Base-by-base conservation (phyloP, 2,888 invertebrate genomes). In the Glyphotaelius pellucidus region DNA sequence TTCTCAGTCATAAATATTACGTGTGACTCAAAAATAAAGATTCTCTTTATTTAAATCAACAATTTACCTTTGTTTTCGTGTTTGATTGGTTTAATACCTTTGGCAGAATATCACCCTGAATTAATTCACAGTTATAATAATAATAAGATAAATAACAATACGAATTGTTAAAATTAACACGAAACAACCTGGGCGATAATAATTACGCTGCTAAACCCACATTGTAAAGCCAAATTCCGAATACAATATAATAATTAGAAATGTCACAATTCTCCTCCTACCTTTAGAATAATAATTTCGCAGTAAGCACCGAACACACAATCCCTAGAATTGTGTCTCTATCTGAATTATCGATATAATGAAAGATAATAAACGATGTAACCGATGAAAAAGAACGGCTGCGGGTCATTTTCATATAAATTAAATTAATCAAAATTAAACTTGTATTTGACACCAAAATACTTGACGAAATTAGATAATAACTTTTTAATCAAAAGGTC, bases 141-240 rank as follows among this genome's bases (percentile, higher is more conserved):
- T n/a, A 67, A 19, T 19, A 19, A 19, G 67, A 67, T 67, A n/a
- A 67, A 67, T 67, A 67, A 67, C 25, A 67, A 67, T 67, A 67
- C 67, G 9, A 25, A 9, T 67, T 67, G 67, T 67, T 67, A 67
- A 67, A 67, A 67, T 67, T 25, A 67, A 67, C 67, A 67, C 67
- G 67, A 67, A 67, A 67, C n/a, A 67, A 67, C 67, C 67, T 67
- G 67, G n/a, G 67, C 67, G n/a, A 67, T 67, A 67, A 67, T 67
- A 67, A 67, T 67, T 67, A 67, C 25, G 67, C 25, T 67, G 25
- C 25, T 67, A 67, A 67, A 67, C 67, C 67, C 67, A 9, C 19
- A 67, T 67, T 67, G 25, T 67, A 67, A 67, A 67, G 67, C n/a
- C 67, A n/a, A 67, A 67, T 67, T n/a, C 67, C n/a, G 67, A 67